Conservation (phyloP, 2,113 vertebrate species). For the Ia io region DNA sequence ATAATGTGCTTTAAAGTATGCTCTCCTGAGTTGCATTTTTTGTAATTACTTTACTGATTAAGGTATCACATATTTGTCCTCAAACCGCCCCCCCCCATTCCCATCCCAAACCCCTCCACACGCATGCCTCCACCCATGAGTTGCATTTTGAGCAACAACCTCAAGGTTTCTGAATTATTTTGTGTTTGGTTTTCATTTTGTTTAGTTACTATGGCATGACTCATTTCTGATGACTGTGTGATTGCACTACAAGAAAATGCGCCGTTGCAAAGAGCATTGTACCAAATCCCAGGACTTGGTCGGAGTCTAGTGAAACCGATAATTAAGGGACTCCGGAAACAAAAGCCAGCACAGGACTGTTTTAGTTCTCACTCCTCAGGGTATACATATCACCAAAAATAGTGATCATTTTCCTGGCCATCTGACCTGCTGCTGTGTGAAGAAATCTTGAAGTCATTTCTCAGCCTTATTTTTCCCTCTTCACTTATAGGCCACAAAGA, state of each 20-base stretch:
- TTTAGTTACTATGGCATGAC: conserved; percentile 45
- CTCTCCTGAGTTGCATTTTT: background rate
- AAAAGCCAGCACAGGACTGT: conserved; percentile 55
- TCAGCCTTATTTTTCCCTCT: conserved; percentile 80
- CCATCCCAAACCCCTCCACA: too few species aligned
- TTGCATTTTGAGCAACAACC: background rate
- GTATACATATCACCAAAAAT: conserved; percentile 80
- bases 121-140: background rate
- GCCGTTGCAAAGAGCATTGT: background rate
- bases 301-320: conserved; percentile 42
- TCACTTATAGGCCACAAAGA: conserved; percentile 79
- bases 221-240: conserved; percentile 49
- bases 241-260: conserved; percentile 39
- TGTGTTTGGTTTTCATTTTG: conserved; percentile 57
- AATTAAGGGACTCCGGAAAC: conserved; percentile 68
- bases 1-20: background rate
- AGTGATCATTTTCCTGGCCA: conserved; percentile 81
- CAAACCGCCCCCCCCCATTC: too few species aligned
- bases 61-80: too few species aligned
- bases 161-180: conserved; percentile 8
- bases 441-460: conserved; percentile 85
- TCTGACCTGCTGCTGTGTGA: conserved; percentile 83
- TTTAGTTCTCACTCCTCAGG: conserved; percentile 69
- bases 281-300: conserved; percentile 20
- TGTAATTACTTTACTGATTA: too few species aligned